These are phyloP conservation scores for Hycleus cichorii DNA, from an alignment of 1,140 invertebrate species.

Conservation along the genomic window DNA sequence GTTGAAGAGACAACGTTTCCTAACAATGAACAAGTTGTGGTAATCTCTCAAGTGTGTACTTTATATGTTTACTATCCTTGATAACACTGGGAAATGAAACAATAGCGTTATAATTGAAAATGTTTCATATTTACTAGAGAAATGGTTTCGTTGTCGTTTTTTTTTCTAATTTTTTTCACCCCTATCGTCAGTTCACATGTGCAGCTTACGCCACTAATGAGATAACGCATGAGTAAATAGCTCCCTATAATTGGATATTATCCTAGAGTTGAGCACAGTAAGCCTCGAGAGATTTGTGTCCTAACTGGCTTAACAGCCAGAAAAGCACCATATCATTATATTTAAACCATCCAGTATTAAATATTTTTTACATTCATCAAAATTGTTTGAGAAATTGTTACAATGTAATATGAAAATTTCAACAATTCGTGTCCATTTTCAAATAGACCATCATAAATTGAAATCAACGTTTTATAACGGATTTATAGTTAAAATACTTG, in stretches of 20 bases:
- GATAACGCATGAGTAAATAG: conserved; percentile 28
- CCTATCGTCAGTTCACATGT: background rate
- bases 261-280: conserved; percentile 17
- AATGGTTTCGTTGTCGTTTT: too few species aligned
- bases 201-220: conserved; percentile 22
- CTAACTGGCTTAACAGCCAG: conserved; percentile 20
- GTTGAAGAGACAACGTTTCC: background rate
- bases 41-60: too few species aligned
- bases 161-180: too few species aligned
- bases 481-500: conserved; percentile 11
- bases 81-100: too few species aligned
- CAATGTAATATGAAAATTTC: conserved; percentile 2
- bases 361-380: too few species aligned
- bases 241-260: conserved; percentile 29
- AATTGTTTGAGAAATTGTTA: too few species aligned
- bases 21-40: too few species aligned
- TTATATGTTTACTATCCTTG: too few species aligned
- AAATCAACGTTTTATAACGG: conserved; percentile 10
- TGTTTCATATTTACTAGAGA: too few species aligned
- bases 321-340: conserved; percentile 16
- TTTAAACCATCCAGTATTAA: too few species aligned
- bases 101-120: too few species aligned
- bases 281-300: conserved; percentile 22
- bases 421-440: conserved; percentile 10
- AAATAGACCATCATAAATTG: conserved; percentile 11